phyloP scores from a whole-genome alignment of 2,113 vertebrate genomes.

The Petrocephalus microphthalmus region DNA sequence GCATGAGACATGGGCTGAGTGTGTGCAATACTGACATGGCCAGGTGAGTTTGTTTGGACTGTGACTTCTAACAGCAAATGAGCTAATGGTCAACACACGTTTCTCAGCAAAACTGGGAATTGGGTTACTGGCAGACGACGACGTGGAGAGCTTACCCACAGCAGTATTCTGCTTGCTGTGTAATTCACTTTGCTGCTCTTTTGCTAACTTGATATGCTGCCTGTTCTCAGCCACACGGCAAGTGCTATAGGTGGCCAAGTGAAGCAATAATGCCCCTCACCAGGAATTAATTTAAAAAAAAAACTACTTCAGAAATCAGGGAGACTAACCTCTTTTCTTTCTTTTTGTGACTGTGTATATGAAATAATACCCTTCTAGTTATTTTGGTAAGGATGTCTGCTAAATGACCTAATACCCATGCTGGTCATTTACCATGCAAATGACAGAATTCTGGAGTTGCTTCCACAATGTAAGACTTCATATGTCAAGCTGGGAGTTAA shows the following conservation, averaged over 20 bases:
- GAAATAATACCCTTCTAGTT: neutral
- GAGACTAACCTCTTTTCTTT: neutral
- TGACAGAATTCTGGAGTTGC: neutral
- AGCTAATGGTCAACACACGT: neutral
- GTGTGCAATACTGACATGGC: neutral
- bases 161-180: neutral
- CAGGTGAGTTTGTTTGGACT: neutral
- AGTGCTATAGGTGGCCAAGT: neutral
- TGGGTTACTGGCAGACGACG: neutral
- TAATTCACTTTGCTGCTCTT: conserved; percentile 15
- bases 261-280: conserved; percentile 4
- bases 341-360: neutral
- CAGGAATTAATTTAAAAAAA: neutral
- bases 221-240: neutral
- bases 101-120: neutral
- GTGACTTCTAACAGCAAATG: neutral
- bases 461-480: neutral
- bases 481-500: neutral
- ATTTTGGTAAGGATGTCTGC: neutral
- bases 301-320: neutral
- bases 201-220: neutral
- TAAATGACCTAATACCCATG: neutral
- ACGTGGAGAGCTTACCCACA: neutral
- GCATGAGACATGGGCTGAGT: neutral
- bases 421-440: neutral